Conservation (phyloP, 2,797 vertebrate species). For the Macrochelys suwanniensis region DNA sequence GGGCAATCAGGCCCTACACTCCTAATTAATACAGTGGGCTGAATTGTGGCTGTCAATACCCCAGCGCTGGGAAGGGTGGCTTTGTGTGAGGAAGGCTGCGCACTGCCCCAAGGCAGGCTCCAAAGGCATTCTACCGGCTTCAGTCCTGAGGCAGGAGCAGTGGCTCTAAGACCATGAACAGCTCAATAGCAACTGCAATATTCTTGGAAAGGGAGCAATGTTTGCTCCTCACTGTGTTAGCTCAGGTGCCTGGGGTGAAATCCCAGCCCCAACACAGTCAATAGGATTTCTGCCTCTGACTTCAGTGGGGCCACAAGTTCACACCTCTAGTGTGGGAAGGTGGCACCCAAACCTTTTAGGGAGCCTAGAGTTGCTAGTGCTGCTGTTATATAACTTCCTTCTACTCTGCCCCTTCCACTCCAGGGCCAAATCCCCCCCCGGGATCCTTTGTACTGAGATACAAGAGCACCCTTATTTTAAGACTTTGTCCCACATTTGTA, state of each 20-base stretch:
- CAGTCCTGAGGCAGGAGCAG: background rate
- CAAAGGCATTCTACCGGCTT: background rate
- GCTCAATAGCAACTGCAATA: background rate
- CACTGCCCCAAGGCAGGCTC: background rate
- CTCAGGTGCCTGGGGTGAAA: background rate
- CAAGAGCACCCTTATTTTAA: background rate
- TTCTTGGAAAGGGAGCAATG: background rate
- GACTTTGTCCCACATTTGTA: background rate
- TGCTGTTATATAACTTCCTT: background rate
- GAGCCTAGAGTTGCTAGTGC: background rate
- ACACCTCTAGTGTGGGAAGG: background rate
- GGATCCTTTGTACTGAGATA: background rate
- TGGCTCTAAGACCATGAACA: background rate
- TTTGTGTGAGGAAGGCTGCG: background rate
- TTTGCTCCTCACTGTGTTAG: background rate
- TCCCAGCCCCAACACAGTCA: background rate
- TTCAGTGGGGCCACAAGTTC: background rate
- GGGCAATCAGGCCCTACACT: background rate
- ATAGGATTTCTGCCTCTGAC: background rate
- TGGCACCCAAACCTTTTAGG: background rate
- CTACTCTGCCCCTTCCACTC: background rate
- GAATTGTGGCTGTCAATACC: background rate
- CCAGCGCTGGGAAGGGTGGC: background rate
- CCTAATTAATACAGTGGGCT: fast-evolving
- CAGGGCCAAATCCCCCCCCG: background rate